Evolutionary conservation across 2,888 invertebrate genomes (phyloP), one percentile per base, ranked within the genome.

Genomic region (Drosophila mulleri): DNA sequence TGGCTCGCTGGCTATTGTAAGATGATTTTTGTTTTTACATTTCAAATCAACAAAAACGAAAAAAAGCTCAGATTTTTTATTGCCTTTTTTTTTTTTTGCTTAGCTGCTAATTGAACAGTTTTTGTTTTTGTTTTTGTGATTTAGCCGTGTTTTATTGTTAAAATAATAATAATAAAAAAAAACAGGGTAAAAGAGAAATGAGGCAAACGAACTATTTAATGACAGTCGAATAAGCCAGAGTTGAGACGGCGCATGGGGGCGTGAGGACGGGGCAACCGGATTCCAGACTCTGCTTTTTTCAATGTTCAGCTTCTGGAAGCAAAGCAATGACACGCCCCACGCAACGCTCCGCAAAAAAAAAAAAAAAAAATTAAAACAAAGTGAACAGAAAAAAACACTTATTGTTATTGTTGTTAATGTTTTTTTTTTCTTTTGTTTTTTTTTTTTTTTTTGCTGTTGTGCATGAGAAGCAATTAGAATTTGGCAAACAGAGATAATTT

Each of bases 401-500:
- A 39, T 54, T 66, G 4, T 41, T 52, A 37, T 52, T 60, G 37
- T 16, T 37, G 6, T 37, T 37, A 1, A 14, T 37, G 37, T 37
- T 6, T 4, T 14, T 26, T 5, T 6, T 6, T 26, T 3, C 0
- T 26, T n/a, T n/a, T n/a, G 2, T 23, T 23, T 2, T 23, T 23
- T 23, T 0, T 26, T 3, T 26, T 26, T 26, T 26, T 37, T 12
- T 37, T 14, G 14, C 14, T 37, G 60, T 73, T 73, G 87, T 70
- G 79, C 63, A 72, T 71, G 63, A 65, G 71, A 77, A 84, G 89
- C 88, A 84, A 84, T 87, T 84, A 78, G 82, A 74, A 87, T 82
- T 89, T 89, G 73, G 88, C 88, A 82, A 89, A 87, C 89, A 83
- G 87, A 84, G 84, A 81, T 86, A 78, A 83, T 88, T 89, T 83